phyloP scores from a whole-genome alignment of 1,140 invertebrate genomes.

The Polypedilum vanderplanki region DNA sequence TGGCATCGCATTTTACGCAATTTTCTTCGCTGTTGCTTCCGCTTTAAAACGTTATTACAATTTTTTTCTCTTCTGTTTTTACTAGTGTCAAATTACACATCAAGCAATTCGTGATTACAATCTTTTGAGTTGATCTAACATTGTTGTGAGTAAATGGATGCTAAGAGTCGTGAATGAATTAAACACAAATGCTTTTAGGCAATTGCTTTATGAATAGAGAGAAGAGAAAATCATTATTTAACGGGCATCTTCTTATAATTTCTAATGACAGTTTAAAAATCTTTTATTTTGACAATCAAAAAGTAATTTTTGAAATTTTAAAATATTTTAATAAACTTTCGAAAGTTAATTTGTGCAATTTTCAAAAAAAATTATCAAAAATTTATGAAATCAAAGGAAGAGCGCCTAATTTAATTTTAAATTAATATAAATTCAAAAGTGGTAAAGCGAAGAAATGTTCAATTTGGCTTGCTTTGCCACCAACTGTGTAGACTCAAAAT shows the following conservation, averaged over 20 bases:
- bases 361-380: not conserved
- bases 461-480: not conserved
- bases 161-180: too few species aligned
- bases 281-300: too few species aligned
- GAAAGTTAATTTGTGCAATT: too few species aligned
- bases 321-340: too few species aligned
- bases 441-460: slow-evolving; percentile 4
- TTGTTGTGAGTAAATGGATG: too few species aligned
- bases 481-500: not conserved
- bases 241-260: too few species aligned
- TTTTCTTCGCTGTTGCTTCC: slow-evolving; percentile 24
- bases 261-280: too few species aligned
- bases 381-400: not conserved
- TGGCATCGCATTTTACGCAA: slow-evolving; percentile 22
- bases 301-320: too few species aligned
- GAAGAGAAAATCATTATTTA: too few species aligned
- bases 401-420: not conserved
- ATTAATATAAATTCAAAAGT: not conserved
- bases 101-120: not conserved
- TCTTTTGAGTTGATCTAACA: not conserved
- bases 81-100: slow-evolving; percentile 22
- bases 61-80: not conserved
- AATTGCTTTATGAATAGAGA: too few species aligned
- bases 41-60: not conserved
- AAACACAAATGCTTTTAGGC: too few species aligned